These are phyloP conservation scores for Gambusia affinis DNA, from an alignment of 2,113 vertebrate species.

Conservation along the genomic window DNA sequence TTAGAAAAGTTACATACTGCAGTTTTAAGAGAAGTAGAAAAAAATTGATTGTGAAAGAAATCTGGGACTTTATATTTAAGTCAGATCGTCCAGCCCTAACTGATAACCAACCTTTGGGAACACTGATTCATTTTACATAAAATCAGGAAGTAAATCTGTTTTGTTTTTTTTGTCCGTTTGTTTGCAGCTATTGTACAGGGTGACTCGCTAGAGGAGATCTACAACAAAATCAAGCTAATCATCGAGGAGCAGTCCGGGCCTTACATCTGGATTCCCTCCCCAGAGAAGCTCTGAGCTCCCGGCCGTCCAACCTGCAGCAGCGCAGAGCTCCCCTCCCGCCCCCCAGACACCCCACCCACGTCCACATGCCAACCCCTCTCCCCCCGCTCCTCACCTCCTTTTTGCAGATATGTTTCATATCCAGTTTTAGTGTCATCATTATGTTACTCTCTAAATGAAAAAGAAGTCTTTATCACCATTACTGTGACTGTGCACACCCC, in stretches of 20 bases:
- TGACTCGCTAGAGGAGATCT: constrained; percentile 99
- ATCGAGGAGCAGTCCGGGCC: constrained; percentile 99
- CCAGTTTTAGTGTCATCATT: constrained; percentile 98
- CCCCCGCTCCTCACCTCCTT: constrained; percentile 82
- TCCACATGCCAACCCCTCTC: constrained; percentile 79
- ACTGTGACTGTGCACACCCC: constrained; percentile 93
- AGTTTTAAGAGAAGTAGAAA: too few species aligned
- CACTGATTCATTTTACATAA: too few species aligned
- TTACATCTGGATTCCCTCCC: constrained; percentile 98
- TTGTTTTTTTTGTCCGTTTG: constrained; percentile 22
- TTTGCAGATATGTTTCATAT: constrained; percentile 96
- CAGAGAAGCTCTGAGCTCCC: constrained; percentile 96
- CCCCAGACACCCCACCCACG: constrained; percentile 79
- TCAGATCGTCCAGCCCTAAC: too few species aligned
- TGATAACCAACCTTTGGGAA: too few species aligned
- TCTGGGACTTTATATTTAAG: too few species aligned
- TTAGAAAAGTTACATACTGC: too few species aligned
- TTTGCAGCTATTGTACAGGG: constrained; percentile 96
- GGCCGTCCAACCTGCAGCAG: constrained; percentile 68
- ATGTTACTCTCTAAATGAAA: constrained; percentile 93
- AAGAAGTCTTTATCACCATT: constrained; percentile 92
- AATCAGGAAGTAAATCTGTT: neutral
- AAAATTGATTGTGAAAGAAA: too few species aligned
- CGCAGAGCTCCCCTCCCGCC: constrained; percentile 73
- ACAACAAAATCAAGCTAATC: constrained; percentile 99